Base-by-base conservation (phyloP, 2,888 invertebrate species). In the Ctena decussata region DNA sequence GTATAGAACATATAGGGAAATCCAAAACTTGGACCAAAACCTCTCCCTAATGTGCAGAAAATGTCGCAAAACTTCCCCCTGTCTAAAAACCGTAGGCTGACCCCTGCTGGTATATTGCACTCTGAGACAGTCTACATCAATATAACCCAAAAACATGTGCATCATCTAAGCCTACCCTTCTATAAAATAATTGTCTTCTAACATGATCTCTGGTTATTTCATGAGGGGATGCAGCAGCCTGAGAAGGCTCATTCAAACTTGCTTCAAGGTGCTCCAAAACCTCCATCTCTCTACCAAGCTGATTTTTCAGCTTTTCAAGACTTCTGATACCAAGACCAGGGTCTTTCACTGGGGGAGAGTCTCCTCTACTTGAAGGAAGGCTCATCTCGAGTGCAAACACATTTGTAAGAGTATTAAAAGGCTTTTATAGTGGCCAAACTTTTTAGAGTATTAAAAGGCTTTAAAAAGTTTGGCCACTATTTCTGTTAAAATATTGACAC, bases 261-360 rank as follows among this genome's bases (percentile, higher is more conserved):
- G 72, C 72, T 72, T 72, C 72, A 41, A 72, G 72, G 39, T 72
- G 72, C 1, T 77, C 82, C 72, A 89, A 78, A 44, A 77, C 53
- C 0, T 72, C 30, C 27, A 74, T 46, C 49, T 86, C 89, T 71
- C 74, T 60, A 8, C 75, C 53, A 21, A 89, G 60, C 37, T 70
- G 71, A 41, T 57, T 27, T 35, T 77, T 70, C 65, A 89, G 77
- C 32, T 75, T 44, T 24, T 72, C 49, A 32, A 89, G 44, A 24
- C 84, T 86, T 30, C 49, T 74, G 24, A 84, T 77, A 11, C 78
- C 49, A 30, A 86, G 70, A 46, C 86, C 89, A 12, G 84, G 65
- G 65, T 91, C 90, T 82, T 87, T 90, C 11, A 91, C 91, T 3
- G 90, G 91, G 12, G 91, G 91, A 32, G 91, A 91, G 77, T 77